Evolutionary conservation across 2,113 vertebrate species (phyloP).

Genomic region (Lutjanus erythropterus): DNA sequence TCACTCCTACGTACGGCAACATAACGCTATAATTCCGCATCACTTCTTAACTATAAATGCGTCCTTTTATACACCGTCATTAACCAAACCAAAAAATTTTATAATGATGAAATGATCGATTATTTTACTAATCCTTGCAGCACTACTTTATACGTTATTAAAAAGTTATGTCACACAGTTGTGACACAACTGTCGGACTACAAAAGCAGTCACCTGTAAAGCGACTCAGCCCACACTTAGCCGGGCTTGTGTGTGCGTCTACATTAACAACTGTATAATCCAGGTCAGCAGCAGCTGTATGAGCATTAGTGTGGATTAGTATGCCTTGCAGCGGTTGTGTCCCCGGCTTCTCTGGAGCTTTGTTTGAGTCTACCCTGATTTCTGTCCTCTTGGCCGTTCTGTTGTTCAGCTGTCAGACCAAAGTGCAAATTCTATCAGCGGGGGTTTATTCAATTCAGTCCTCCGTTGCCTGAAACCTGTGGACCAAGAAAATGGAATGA

Average conservation of each 20-base stretch:
- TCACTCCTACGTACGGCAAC: background rate
- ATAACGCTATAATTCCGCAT: background rate
- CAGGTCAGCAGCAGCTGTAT: slow-evolving; percentile 28
- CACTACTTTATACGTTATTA: slow-evolving; percentile 6
- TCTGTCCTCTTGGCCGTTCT: slow-evolving; percentile 52
- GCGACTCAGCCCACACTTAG: background rate
- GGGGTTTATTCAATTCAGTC: slow-evolving; percentile 67
- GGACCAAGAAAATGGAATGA: slow-evolving; percentile 65
- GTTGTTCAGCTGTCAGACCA: slow-evolving; percentile 65
- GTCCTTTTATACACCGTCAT: background rate
- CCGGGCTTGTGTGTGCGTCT: background rate
- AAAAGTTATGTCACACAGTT: slow-evolving; percentile 24
- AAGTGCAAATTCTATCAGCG: slow-evolving; percentile 75
- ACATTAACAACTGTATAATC: slow-evolving; percentile 36
- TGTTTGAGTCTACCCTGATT: slow-evolving; percentile 42
- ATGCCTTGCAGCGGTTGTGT: slow-evolving; percentile 10
- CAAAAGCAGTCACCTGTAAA: slow-evolving; percentile 38
- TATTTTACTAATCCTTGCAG: slow-evolving; percentile 5
- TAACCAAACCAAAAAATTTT: too few species aligned
- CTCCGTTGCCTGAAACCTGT: slow-evolving; percentile 55
- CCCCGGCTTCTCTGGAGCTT: slow-evolving; percentile 11
- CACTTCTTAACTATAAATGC: background rate
- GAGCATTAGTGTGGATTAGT: slow-evolving; percentile 53
- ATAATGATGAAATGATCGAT: background rate
- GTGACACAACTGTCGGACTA: slow-evolving; percentile 6